phyloP scores from a whole-genome alignment of 2,113 vertebrate genomes.

The Catagonus wagneri region DNA sequence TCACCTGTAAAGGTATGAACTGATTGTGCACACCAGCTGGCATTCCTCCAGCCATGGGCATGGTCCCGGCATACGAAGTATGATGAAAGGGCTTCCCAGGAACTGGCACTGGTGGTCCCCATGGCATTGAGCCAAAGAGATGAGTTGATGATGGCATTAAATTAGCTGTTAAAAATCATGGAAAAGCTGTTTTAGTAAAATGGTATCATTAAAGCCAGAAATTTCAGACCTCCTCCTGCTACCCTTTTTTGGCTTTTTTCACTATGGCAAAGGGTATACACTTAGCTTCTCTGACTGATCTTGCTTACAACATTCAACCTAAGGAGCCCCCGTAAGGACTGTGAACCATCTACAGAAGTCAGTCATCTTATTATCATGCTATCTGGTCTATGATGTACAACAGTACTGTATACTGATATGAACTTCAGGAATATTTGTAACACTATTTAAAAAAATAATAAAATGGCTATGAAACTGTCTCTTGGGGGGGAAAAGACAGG shows the following conservation, averaged over 20 bases:
- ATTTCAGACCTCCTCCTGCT: background rate
- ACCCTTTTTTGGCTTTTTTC: background rate
- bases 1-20: slow-evolving; percentile 97
- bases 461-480: slow-evolving; percentile 12
- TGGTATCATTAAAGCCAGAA: background rate
- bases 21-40: slow-evolving; percentile 94
- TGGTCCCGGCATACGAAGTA: slow-evolving; percentile 89
- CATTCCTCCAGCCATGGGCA: slow-evolving; percentile 84
- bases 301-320: background rate
- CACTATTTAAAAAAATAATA: background rate
- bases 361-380: background rate
- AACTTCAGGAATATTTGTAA: slow-evolving; percentile 35
- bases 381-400: background rate
- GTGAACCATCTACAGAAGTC: background rate
- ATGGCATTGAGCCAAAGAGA: slow-evolving; percentile 89
- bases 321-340: background rate
- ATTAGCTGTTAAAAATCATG: slow-evolving; percentile 84
- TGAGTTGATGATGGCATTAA: slow-evolving; percentile 91
- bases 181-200: slow-evolving; percentile 47
- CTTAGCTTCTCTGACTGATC: background rate
- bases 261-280: background rate
- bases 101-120: slow-evolving; percentile 89
- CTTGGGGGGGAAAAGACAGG: slow-evolving; percentile 20
- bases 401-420: background rate
- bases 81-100: slow-evolving; percentile 91